These are phyloP conservation scores for Sebastes matsubarae DNA, from an alignment of 2,797 vertebrate species.

Conservation along the genomic window DNA sequence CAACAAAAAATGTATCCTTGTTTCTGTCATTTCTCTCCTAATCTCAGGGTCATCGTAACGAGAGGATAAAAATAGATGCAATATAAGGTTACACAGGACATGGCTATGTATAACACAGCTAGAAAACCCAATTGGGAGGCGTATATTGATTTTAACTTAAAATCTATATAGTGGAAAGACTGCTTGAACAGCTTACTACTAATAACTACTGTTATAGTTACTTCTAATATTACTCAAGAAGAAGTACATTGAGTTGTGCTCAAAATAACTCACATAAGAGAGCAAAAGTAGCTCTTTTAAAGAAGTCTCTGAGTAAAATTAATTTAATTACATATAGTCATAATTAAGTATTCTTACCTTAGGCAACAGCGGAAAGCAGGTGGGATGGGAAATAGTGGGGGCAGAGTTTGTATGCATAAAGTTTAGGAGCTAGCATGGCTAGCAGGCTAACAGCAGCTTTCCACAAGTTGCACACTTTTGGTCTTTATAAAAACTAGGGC, in stretches of 20 bases:
- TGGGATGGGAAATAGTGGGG: background rate
- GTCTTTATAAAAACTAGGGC: background rate
- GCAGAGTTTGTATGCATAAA: background rate
- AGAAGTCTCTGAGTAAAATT: background rate
- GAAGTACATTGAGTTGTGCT: background rate
- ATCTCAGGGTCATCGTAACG: slow-evolving; percentile 8
- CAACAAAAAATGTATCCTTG: background rate
- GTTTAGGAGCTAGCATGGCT: background rate
- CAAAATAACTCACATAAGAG: background rate
- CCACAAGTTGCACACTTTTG: background rate
- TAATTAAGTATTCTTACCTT: background rate
- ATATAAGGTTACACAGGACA: slow-evolving; percentile 4
- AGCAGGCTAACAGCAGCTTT: background rate
- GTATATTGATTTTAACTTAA: slow-evolving; percentile 17
- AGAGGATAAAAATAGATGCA: slow-evolving; percentile 2
- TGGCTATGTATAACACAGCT: slow-evolving; percentile 20
- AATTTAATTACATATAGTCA: background rate
- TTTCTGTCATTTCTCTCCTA: background rate
- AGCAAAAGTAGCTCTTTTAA: background rate
- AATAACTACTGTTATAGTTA: background rate
- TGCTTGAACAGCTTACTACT: background rate
- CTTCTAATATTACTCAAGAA: background rate
- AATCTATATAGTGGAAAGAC: background rate
- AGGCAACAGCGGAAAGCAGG: background rate
- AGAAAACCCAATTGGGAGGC: background rate